Percentiles rank a stretch among this genome's conserved stretches.
These are phyloP conservation scores for Mareca strepera DNA, from an alignment of 2,797 vertebrate genomes.

Conservation along the genomic window DNA sequence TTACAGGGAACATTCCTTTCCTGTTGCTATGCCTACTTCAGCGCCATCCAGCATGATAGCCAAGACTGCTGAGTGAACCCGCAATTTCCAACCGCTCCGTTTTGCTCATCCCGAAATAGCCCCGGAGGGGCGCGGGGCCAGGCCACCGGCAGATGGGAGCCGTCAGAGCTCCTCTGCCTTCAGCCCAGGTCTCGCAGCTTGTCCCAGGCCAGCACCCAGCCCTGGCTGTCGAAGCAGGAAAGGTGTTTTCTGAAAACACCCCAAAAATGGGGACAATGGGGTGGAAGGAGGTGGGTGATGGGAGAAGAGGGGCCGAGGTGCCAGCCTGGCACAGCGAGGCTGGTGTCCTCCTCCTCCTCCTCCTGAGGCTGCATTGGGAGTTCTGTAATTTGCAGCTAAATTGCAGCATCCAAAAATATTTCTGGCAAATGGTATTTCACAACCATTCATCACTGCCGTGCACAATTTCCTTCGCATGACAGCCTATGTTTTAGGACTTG, in stretches of 20 bases:
- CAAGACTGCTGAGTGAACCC: conserved; percentile 8
- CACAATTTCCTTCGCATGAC: conserved; percentile 57
- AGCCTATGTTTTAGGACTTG: conserved; percentile 47
- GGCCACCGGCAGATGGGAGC: conserved; percentile 17
- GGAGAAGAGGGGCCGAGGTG: background rate
- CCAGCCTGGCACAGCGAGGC: background rate
- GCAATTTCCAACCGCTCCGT: background rate
- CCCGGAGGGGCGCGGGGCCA: conserved; percentile 1
- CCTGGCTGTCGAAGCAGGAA: accelerated
- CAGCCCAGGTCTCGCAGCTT: background rate
- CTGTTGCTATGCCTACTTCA: conserved; percentile 59
- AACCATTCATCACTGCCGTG: conserved; percentile 47
- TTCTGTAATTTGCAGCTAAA: conserved; percentile 58
- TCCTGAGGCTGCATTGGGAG: background rate
- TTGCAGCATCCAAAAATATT: conserved; percentile 67
- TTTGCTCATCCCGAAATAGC: conserved; percentile 36
- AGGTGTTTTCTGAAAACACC: background rate
- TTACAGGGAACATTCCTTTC: conserved; percentile 64
- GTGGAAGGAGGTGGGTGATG: background rate
- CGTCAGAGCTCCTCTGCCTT: conserved; percentile 7
- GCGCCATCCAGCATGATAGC: background rate
- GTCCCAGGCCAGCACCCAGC: background rate
- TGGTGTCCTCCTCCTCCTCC: background rate
- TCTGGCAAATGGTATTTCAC: conserved; percentile 48
- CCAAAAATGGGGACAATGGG: background rate